Evolutionary conservation across 2,888 invertebrate genomes (phyloP), one percentile per base, ranked within the genome.

Genomic region (Nowickia ferox): DNA sequence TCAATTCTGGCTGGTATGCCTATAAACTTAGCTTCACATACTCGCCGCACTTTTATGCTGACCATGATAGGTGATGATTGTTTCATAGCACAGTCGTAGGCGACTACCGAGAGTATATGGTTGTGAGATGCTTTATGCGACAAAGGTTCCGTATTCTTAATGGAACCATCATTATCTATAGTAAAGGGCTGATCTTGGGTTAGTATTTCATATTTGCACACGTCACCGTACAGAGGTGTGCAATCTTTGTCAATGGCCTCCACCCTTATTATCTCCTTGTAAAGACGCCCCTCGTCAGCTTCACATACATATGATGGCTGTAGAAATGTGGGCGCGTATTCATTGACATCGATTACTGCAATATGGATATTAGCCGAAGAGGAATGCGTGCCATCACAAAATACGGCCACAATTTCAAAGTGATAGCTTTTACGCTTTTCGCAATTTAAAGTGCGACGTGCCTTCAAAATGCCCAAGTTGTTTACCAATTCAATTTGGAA

Each of bases 41-140:
- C 95, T 88, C 96, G 95, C 91, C 96, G 95, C 88, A 98, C 97
- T 93, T 98, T 97, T 92, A 99, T 96, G 90, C 98, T 99, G 90
- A 99, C 98, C 96, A 98, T 97, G 69, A 98, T 97, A 0, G 98
- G 98, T 1, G 97, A 95, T 0, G 98, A 98, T 92, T 96, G 96
- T 92, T 97, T 96, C 97, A 98, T 98, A 65, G 98, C 99, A 93
- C 99, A 99, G 93, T 99, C 99, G 92, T 97, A 98, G 1, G 99
- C 99, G 84, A 98, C 97, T 84, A 99, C 98, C 46, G 98, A 97
- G 69, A 99, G 94, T 89, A 99, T 98, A 94, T 99, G 98, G 93
- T 98, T 99, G 94, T 98, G 98, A 9, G 97, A 96, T 86, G 96
- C 95, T 92, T 97, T 97, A 93, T 97, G 98, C 90, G 98, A 98